phyloP scores from a whole-genome alignment of 2,113 vertebrate species.

The Helogale parvula region DNA sequence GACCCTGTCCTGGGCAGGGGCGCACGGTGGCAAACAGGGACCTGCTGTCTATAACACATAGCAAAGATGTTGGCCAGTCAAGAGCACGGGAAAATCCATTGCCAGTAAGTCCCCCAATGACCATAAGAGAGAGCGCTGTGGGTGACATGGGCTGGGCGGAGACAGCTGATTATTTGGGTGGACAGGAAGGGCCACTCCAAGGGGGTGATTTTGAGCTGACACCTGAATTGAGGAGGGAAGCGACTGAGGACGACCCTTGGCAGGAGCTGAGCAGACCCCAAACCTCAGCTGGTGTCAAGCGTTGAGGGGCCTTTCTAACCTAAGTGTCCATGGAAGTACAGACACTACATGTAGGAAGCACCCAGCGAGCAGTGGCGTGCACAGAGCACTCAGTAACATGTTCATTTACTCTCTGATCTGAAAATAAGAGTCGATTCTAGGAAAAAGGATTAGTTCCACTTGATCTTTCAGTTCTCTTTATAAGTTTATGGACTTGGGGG shows the following conservation, averaged over 20 bases:
- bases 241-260: fast-evolving
- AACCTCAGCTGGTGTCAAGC: not conserved
- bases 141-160: not conserved
- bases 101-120: fast-evolving
- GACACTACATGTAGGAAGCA: fast-evolving
- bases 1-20: too few species aligned
- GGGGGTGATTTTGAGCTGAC: not conserved
- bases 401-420: not conserved
- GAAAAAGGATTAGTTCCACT: not conserved
- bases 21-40: fast-evolving
- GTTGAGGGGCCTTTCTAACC: not conserved
- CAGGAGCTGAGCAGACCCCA: not conserved
- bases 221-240: not conserved
- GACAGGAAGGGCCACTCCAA: not conserved
- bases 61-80: not conserved
- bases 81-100: not conserved
- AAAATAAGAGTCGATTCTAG: not conserved
- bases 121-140: fast-evolving
- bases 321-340: not conserved
- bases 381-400: fast-evolving
- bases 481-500: not conserved
- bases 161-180: too few species aligned
- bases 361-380: fast-evolving
- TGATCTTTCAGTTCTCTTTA: not conserved
- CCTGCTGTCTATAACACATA: not conserved